phyloP scores from a whole-genome alignment of 2,797 vertebrate genomes.

The Choloepus didactylus region DNA sequence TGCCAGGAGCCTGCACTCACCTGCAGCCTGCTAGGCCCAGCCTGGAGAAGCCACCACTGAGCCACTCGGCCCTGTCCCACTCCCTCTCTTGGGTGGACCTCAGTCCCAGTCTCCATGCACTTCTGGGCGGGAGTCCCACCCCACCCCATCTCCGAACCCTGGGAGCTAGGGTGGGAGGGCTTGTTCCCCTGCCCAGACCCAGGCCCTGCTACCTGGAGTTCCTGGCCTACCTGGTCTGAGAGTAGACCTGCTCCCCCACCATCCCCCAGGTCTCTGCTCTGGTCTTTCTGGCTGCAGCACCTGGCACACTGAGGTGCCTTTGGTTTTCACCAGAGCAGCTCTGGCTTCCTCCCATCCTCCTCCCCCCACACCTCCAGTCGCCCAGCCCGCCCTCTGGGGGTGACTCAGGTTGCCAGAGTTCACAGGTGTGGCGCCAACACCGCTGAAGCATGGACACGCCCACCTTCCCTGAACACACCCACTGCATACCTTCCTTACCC shows the following conservation, averaged over 20 bases:
- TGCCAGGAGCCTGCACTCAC: not conserved
- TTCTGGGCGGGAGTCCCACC: not conserved
- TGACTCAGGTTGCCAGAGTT: conserved; percentile 55
- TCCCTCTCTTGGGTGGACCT: not conserved
- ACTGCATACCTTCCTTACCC: not conserved
- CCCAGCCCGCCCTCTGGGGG: not conserved
- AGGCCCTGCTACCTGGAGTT: not conserved
- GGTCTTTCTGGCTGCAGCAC: not conserved
- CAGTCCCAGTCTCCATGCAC: not conserved
- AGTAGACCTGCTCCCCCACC: not conserved
- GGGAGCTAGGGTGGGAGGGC: not conserved
- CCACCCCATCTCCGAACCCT: not conserved
- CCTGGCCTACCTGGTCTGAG: not conserved
- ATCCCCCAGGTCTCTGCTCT: not conserved
- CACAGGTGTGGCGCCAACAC: conserved; percentile 25
- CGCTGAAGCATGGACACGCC: not conserved
- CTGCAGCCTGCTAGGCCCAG: not conserved
- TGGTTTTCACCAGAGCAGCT: not conserved
- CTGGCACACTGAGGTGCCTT: not conserved
- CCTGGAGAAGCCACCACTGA: not conserved
- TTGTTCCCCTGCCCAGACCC: not conserved
- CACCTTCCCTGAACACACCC: not conserved
- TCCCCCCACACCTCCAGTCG: not conserved
- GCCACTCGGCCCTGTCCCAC: not conserved
- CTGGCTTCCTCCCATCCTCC: not conserved